phyloP scores from a whole-genome alignment of 1,140 invertebrate genomes.

The Coboldia fuscipes region DNA sequence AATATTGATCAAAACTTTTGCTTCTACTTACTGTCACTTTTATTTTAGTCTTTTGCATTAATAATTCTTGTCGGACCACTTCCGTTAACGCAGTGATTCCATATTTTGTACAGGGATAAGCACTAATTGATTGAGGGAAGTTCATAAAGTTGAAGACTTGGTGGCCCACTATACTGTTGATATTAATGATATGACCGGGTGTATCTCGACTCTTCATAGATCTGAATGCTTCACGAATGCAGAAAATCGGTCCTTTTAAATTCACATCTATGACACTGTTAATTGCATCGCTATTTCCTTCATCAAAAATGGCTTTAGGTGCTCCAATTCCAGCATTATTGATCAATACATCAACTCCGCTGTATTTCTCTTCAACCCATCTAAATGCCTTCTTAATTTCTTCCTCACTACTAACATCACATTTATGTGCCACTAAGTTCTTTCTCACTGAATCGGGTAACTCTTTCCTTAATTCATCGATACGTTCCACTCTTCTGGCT shows the following conservation, averaged over 20 bases:
- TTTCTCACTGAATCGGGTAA: constrained; percentile 5
- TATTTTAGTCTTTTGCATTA: neutral
- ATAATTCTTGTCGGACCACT: constrained; percentile 1
- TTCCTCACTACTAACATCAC: constrained; percentile 37
- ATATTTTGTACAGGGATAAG: constrained; percentile 1
- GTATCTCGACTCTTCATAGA: constrained; percentile 6
- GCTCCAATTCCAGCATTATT: constrained; percentile 34
- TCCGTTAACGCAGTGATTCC: constrained; percentile 1
- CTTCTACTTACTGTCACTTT: constrained; percentile 2
- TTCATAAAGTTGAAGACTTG: neutral
- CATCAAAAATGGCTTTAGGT: neutral
- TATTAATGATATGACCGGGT: neutral
- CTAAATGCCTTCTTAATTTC: constrained; percentile 39
- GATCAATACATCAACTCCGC: constrained; percentile 36
- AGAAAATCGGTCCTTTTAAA: constrained; percentile 33
- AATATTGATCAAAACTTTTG: neutral
- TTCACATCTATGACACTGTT: constrained; percentile 31
- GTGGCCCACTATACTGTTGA: constrained; percentile 2
- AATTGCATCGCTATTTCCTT: neutral
- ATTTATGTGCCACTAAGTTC: constrained; percentile 22
- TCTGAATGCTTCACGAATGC: constrained; percentile 31
- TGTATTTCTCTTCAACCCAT: constrained; percentile 27
- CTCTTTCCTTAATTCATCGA: constrained; percentile 21
- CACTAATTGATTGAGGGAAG: neutral
- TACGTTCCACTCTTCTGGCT: constrained; percentile 32